Base-by-base conservation (phyloP, 2,888 invertebrate genomes). In the Tetrapedia diversipes region DNA sequence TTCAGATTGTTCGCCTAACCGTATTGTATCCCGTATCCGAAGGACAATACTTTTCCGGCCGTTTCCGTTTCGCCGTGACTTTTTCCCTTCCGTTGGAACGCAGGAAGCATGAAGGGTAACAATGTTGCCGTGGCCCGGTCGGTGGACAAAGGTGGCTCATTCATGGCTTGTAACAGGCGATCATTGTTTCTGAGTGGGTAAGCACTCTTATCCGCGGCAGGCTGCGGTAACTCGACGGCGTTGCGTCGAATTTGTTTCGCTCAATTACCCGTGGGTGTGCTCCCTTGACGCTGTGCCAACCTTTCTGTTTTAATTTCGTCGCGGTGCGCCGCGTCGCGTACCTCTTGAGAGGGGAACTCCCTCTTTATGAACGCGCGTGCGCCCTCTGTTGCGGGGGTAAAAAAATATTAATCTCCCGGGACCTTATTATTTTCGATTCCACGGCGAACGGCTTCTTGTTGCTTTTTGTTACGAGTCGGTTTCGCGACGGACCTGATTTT, bases 251-350 rank as follows among this genome's bases (percentile, higher is more conserved):
- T 82, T 82, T 82, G 68, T 73, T 80, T 80, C 70, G 73, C 65
- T 70, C 81, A 81, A 81, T 81, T 81, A 81, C 65, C 79, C 76
- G 60, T 56, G 79, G 79, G 57, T 81, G 66, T 72, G 79, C 68
- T 81, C 77, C 75, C 66, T 63, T 77, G 82, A 79, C 72, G 70
- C 54, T 56, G 72, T 79, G 77, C 57, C 76, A 78, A 76, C 65
- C 66, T 70, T 77, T 72, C 67, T 60, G 39, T 81, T 81, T 81
- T 81, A 81, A 81, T 81, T 79, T 79, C 73, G 79, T 65, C 69
- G 75, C 67, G 65, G 70, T 41, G 65, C 61, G 32, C 22, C 77
- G 54, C 59, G 71, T 43, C 49, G 60, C 24, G 53, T 57, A 72
- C 51, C 79, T 71, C 41, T 45, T 70, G 49, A 67, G 49, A 63